phyloP scores from a whole-genome alignment of 1,140 invertebrate genomes.

The Teleopsis dalmanni region DNA sequence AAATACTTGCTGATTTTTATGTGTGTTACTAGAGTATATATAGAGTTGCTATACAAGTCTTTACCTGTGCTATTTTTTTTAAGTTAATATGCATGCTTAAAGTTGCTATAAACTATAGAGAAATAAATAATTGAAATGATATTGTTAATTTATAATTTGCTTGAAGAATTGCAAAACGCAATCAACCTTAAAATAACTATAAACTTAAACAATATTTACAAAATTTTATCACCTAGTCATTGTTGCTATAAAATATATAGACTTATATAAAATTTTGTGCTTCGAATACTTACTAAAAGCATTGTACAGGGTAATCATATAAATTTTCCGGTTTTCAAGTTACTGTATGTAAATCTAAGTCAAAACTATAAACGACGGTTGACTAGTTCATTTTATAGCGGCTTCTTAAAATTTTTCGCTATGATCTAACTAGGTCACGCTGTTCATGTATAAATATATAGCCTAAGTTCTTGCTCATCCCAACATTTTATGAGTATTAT shows the following conservation, averaged over 20 bases:
- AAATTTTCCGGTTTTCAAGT: slow-evolving; percentile 4
- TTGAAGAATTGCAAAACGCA: background rate
- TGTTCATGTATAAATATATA: background rate
- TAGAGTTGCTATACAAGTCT: too few species aligned
- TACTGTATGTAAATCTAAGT: slow-evolving; percentile 8
- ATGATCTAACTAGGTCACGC: background rate
- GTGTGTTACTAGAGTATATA: too few species aligned
- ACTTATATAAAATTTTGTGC: background rate
- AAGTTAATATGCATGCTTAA: too few species aligned
- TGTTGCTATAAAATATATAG: background rate
- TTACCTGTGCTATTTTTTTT: too few species aligned
- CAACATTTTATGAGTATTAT: slow-evolving; percentile 21
- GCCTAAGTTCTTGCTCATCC: background rate
- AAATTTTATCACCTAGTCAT: background rate
- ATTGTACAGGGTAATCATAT: slow-evolving; percentile 12
- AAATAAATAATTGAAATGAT: too few species aligned
- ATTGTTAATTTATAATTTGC: background rate
- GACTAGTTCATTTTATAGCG: background rate
- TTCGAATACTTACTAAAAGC: slow-evolving; percentile 5
- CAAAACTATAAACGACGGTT: background rate
- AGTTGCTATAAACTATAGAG: too few species aligned
- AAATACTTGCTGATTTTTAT: slow-evolving; percentile 43
- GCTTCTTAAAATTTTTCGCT: background rate
- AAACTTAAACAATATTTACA: slow-evolving; percentile 3
- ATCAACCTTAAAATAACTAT: slow-evolving; percentile 4